Conservation (phyloP, 2,797 vertebrate genomes). For the Rhadinocentrus ornatus region DNA sequence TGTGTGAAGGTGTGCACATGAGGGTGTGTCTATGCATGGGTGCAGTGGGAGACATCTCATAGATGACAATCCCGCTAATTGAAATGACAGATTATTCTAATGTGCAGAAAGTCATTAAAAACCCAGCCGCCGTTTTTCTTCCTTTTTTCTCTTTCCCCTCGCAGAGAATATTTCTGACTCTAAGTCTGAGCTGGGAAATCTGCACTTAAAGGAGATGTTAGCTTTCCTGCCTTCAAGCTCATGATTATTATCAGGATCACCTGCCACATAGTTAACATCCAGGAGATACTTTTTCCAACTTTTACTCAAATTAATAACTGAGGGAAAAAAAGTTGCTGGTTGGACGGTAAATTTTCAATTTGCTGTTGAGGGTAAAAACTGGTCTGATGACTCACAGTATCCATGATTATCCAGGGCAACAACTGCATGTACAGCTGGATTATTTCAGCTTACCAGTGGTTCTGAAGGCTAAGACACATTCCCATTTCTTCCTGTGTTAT, state of each 20-base stretch:
- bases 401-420: constrained; percentile 40
- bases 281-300: constrained; percentile 64
- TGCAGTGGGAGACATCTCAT: constrained; percentile 79
- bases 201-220: constrained; percentile 79
- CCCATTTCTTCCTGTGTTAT: constrained; percentile 43
- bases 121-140: constrained; percentile 75
- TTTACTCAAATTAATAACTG: constrained; percentile 44
- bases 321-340: constrained; percentile 33
- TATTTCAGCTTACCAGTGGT: constrained; percentile 44
- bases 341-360: constrained; percentile 31
- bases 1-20: constrained; percentile 37
- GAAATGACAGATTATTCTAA: constrained; percentile 90
- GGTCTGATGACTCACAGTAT: constrained; percentile 38
- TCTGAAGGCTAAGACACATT: constrained; percentile 46
- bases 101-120: constrained; percentile 88
- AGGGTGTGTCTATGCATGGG: constrained; percentile 68
- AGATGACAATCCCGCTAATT: constrained; percentile 86
- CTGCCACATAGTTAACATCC: constrained; percentile 72
- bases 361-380: constrained; percentile 12
- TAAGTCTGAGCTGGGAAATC: constrained; percentile 71
- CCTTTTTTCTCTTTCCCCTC: constrained; percentile 63
- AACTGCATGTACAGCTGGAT: constrained; percentile 51
- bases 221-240: constrained; percentile 78
- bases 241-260: constrained; percentile 77
- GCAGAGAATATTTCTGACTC: constrained; percentile 77